Conservation (phyloP, 37 sponge, comb jelly and placozoan genomes). For the Petrosia ficiformis region DNA sequence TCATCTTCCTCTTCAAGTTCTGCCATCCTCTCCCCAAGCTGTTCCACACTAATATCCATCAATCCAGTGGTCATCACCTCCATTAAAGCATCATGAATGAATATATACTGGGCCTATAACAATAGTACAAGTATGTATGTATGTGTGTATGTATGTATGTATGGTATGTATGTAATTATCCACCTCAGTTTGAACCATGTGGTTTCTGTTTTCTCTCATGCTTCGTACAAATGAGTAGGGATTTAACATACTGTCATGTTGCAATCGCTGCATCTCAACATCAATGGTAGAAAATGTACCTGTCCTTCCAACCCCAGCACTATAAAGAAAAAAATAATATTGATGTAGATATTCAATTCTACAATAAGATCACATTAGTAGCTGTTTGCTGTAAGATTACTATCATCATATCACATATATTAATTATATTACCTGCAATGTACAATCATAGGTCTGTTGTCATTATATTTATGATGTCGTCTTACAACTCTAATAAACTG, state of each 20-base stretch:
- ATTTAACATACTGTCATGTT: conserved; percentile 52
- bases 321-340: conserved; percentile 15
- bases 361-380: background rate
- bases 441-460: conserved; percentile 42
- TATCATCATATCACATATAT: too few species aligned
- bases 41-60: conserved; percentile 60
- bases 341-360: background rate
- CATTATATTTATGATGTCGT: conserved; percentile 28
- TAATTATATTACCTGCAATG: conserved; percentile 68
- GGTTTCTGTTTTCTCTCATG: conserved; percentile 76
- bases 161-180: background rate
- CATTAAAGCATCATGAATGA: conserved; percentile 91
- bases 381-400: background rate
- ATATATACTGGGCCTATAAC: conserved; percentile 83
- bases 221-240: conserved; percentile 59
- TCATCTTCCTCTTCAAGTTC: conserved; percentile 37
- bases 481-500: conserved; percentile 41
- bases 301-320: conserved; percentile 96
- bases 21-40: conserved; percentile 33
- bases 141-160: background rate
- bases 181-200: conserved; percentile 94
- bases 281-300: conserved; percentile 87
- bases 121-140: background rate
- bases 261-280: conserved; percentile 75
- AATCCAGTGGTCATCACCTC: conserved; percentile 69